Base-by-base conservation (phyloP, 2,888 invertebrate species). In the Drosophila putrida region DNA sequence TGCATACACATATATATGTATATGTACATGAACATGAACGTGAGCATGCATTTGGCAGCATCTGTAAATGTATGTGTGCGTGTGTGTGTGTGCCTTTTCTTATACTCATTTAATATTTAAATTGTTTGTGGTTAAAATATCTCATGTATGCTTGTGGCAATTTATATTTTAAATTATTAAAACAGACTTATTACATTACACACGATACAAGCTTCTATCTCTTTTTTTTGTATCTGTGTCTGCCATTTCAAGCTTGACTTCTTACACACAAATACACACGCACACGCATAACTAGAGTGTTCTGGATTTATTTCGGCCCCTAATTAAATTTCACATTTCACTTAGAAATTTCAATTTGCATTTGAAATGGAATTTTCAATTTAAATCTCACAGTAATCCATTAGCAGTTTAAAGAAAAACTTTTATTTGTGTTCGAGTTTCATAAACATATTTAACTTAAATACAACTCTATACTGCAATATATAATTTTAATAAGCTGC, bases 81-180 rank as follows among this genome's bases (percentile, higher is more conserved):
- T 63, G 49, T 49, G 58, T 54, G 54, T 61, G 49, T 49, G 27
- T 61, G 59, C 38, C 62, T 55, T 64, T 65, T 57, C 77, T 73
- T 65, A 66, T 72, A 69, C 76, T 76, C 88, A 86, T 86, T 88
- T 86, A 83, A 86, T 86, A 86, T 86, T 88, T 88, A 86, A 88
- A 86, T 86, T 88, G 86, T 83, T 83, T 86, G 86, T 71, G 86
- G 86, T 83, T 88, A 75, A 85, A 88, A 88, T 82, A 84, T 80
- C 75, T 78, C 76, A 80, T 82, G 67, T 78, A 71, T 74, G 75
- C 82, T 87, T 78, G 68, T 69, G 73, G 89, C 85, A 85, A 85
- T 85, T 89, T 85, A 84, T 85, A 87, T 84, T 85, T 89, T 87
- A 81, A 89, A 85, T 84, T 85, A 85, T 85, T 85, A 84, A 89